Evolutionary conservation across 2,113 vertebrate genomes (phyloP).

Genomic region (Syngnathus floridae): DNA sequence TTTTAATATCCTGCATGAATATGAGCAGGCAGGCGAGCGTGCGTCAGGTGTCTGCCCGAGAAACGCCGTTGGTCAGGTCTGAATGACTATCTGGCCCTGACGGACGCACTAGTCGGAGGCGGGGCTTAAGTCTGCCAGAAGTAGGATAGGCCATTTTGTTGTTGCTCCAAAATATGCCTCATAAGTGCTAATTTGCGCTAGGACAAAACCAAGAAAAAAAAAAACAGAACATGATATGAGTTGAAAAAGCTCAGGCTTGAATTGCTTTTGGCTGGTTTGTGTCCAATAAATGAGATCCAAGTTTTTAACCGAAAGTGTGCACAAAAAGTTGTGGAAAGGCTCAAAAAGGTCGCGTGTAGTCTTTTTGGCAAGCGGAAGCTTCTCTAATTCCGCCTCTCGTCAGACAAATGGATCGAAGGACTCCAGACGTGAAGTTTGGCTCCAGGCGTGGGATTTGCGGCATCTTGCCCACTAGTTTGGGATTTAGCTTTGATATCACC

Average conservation of each 20-base stretch:
- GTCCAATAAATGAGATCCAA: background rate
- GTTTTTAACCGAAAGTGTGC: background rate
- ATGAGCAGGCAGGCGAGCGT: conserved; percentile 10
- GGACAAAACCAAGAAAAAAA: too few species aligned
- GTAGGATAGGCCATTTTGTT: too few species aligned
- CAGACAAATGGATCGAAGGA: conserved; percentile 57
- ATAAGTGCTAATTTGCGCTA: too few species aligned
- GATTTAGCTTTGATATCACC: conserved; percentile 57
- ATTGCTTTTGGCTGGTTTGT: background rate
- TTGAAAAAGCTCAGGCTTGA: too few species aligned
- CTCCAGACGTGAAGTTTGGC: conserved; percentile 62
- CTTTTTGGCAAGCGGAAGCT: conserved; percentile 30
- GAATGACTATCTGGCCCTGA: too few species aligned
- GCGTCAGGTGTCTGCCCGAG: conserved; percentile 41
- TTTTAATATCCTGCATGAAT: conserved; percentile 63
- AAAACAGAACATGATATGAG: too few species aligned
- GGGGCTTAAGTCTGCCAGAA: too few species aligned
- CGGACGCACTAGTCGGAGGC: too few species aligned
- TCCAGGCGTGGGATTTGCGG: conserved; percentile 61
- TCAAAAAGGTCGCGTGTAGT: conserved; percentile 5
- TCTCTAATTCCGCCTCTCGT: conserved; percentile 40
- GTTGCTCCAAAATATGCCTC: too few species aligned
- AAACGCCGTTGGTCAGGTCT: conserved; percentile 49
- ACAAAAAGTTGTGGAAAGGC: conserved; percentile 4
- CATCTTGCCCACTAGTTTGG: conserved; percentile 54